These are phyloP conservation scores for Heloderma charlesbogerti DNA, from an alignment of 2,113 vertebrate species.

Conservation along the genomic window DNA sequence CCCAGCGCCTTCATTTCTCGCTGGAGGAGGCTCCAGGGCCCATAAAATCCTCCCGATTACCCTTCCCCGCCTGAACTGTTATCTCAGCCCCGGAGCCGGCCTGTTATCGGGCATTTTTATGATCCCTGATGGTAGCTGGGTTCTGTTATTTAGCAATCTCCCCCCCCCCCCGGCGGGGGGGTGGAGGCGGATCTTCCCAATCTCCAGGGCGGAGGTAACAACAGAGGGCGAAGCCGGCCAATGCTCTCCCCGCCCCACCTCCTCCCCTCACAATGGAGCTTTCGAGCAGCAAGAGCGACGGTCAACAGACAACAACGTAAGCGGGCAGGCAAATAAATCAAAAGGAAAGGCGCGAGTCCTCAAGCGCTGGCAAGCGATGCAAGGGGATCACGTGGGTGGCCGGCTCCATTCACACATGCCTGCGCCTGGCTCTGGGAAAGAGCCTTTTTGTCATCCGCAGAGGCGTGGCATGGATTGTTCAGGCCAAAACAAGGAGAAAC, in stretches of 20 bases:
- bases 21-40: neutral
- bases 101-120: slow-evolving; percentile 9
- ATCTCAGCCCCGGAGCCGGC: slow-evolving; percentile 2
- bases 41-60: slow-evolving; percentile 10
- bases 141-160: neutral
- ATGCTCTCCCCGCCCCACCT: neutral
- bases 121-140: neutral
- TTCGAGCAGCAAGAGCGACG: neutral
- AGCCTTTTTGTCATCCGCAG: neutral
- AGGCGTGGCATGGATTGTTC: neutral
- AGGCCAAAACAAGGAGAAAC: neutral
- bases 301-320: neutral
- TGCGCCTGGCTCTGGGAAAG: neutral
- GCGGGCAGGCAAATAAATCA: neutral
- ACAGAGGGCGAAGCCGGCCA: neutral
- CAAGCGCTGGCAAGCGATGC: neutral
- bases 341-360: neutral
- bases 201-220: neutral
- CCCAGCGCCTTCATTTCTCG: neutral
- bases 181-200: neutral
- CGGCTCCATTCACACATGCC: neutral
- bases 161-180: neutral
- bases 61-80: neutral
- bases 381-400: neutral
- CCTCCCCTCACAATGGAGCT: neutral